Conservation (phyloP, 2,888 invertebrate species). For the Nephrotoma flavescens region DNA sequence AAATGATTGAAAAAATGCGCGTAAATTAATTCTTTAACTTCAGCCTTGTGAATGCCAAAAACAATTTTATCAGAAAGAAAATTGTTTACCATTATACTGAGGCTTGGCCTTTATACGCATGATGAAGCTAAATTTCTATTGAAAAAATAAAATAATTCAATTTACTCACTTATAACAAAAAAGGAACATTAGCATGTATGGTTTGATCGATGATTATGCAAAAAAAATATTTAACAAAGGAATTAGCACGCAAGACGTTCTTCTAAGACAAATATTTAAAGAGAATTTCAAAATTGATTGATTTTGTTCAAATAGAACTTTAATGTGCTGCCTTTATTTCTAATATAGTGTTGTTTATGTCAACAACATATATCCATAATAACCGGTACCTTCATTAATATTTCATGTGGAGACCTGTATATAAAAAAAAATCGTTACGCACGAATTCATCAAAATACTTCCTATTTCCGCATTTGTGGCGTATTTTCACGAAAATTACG, state of each 20-base stretch:
- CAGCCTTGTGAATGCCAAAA: background rate
- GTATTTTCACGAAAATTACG: background rate
- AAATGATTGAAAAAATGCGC: no score
- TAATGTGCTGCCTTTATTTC: no score
- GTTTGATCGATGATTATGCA: background rate
- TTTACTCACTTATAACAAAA: background rate
- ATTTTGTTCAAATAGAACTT: background rate
- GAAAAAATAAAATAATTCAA: background rate
- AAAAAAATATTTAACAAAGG: background rate
- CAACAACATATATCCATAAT: background rate
- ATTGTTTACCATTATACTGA: background rate
- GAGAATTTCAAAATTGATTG: background rate
- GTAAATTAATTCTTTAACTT: no score
- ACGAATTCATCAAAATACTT: background rate
- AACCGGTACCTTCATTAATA: background rate
- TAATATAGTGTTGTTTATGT: background rate
- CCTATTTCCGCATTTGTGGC: background rate
- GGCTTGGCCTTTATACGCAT: background rate
- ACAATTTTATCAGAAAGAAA: background rate
- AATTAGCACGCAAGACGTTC: background rate
- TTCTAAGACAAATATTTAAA: background rate
- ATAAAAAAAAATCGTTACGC: background rate
- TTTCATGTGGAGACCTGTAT: background rate
- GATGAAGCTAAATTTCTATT: background rate
- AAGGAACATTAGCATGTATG: background rate